A percentile compares a stretch with the other conserved stretches of the same genome.
These are phyloP conservation scores for Thunnus albacares DNA, from an alignment of 2,797 vertebrate species.

Conservation along the genomic window DNA sequence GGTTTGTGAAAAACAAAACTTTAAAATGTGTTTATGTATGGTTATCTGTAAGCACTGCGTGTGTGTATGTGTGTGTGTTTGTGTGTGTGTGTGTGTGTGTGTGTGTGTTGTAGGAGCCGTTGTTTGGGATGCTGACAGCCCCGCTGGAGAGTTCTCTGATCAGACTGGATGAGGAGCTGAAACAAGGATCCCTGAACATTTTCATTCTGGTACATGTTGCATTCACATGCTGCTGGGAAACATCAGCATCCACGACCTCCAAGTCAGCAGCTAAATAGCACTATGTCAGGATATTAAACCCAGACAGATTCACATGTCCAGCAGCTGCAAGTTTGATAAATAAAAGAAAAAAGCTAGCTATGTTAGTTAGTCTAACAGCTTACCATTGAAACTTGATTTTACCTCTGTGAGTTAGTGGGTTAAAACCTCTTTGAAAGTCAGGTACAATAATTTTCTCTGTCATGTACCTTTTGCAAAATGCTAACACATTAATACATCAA, in stretches of 20 bases:
- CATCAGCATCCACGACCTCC: neutral
- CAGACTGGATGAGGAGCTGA: conserved; percentile 87
- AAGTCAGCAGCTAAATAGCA: neutral
- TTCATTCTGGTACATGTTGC: conserved; percentile 90
- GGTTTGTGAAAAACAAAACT: neutral
- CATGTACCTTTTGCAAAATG: neutral
- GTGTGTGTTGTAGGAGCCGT: conserved; percentile 86
- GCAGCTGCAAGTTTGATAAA: neutral
- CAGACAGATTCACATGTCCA: conserved; percentile 1
- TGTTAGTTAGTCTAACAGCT: neutral
- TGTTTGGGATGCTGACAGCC: conserved; percentile 92
- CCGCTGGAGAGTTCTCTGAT: conserved; percentile 88
- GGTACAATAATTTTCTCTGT: neutral
- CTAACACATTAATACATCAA: neutral
- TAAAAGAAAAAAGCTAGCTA: neutral
- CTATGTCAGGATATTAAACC: neutral
- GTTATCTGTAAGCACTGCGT: neutral
- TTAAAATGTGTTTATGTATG: neutral
- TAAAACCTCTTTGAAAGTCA: neutral
- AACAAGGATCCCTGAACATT: conserved; percentile 86
- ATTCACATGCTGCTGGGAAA: conserved; percentile 24
- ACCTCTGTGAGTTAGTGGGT: neutral
- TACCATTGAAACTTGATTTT: neutral
- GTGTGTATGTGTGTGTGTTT: conserved; percentile 32
- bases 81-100: conserved; percentile 18